Base-by-base conservation (phyloP, 2,888 invertebrate genomes). In the Rotaria sp. region DNA sequence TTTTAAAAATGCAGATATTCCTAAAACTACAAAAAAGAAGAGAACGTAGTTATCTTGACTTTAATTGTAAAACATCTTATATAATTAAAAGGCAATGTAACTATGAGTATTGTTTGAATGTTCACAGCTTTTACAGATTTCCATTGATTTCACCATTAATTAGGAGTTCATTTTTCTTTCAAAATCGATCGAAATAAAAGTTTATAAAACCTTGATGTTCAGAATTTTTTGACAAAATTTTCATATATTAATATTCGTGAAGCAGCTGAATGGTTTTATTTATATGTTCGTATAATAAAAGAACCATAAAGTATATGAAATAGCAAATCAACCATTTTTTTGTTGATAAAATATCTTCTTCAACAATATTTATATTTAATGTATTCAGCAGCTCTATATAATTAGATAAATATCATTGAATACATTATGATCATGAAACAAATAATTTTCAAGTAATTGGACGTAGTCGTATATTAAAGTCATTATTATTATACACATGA, bases 401-500 rank as follows among this genome's bases (percentile, higher is more conserved):
- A 87, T 92, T 99, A 85, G 98, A 99, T 91, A 95, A 97, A 88
- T 95, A 96, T 89, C 96, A 96, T n/a, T 93, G 99, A 0, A 92
- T 96, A 26, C 96, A 97, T 89, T 99, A 98, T 91, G 99, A 98
- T 89, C 85, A 87, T 35, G 86, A 88, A 90, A 88, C 87, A 30
- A 98, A 98, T 2, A 93, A 94, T 89, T 94, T 95, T 88, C 94
- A 95, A 90, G 92, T 95, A 0, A 97, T 97, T 0, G 98, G 98
- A 91, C 92, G 98, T 21, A 98, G 99, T 1, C 94, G 99, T 59
- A 99, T 99, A 90, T 96, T 98, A n/a, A 8, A 97, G 97, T 0
- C 97, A 99, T 92, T 99, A 95, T 93, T 99, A 99, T 92, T 96
- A 97, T 90, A 96, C 97, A 0, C 94, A 96, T 91, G 97, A 98